These are phyloP conservation scores for Tangara arthus DNA, from an alignment of 2,797 vertebrate genomes.

Conservation along the genomic window DNA sequence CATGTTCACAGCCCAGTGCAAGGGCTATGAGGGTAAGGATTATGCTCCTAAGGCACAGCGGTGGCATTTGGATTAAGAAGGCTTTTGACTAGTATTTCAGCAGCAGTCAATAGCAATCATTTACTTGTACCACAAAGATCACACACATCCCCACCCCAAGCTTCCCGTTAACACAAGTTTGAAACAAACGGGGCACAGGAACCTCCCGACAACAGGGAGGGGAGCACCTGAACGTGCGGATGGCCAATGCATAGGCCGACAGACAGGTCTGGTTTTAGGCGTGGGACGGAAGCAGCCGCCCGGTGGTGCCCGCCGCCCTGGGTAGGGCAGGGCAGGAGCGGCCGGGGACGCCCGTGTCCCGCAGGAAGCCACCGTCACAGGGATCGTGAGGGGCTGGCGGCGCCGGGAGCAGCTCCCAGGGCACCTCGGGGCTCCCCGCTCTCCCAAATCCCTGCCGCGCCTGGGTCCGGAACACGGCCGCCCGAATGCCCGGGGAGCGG, in stretches of 20 bases:
- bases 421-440: no score
- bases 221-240: rapidly evolving
- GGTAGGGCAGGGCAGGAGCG: no score
- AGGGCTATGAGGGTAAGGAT: not conserved
- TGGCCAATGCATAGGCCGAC: rapidly evolving
- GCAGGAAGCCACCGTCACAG: not conserved
- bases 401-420: not conserved
- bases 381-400: rapidly evolving
- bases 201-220: rapidly evolving
- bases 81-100: not conserved
- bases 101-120: not conserved
- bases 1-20: not conserved
- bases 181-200: not conserved
- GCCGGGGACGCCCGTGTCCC: no score
- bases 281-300: not conserved
- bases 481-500: not conserved
- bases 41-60: not conserved
- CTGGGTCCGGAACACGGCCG: no score
- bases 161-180: rapidly evolving
- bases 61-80: not conserved
- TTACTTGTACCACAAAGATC: not conserved
- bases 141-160: rapidly evolving
- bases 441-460: not conserved
- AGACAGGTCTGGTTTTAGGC: rapidly evolving
- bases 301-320: rapidly evolving